Conservation (phyloP, 2,113 vertebrate genomes). For the Pyrgilauda ruficollis region DNA sequence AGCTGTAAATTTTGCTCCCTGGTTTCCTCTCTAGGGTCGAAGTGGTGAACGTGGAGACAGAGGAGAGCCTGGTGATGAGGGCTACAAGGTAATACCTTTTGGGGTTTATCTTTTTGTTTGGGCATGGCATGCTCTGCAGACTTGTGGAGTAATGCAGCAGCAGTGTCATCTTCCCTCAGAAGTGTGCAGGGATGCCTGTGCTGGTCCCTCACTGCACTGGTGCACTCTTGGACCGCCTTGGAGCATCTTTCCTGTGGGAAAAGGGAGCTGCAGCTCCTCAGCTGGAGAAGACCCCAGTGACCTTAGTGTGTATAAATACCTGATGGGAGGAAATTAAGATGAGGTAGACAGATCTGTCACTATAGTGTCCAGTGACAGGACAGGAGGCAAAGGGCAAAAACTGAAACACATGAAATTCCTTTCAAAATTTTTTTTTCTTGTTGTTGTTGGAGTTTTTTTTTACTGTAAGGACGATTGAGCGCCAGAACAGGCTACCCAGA, state of each 20-base stretch:
- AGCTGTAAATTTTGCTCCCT: neutral
- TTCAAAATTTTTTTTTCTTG: neutral
- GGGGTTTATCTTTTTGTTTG: neutral
- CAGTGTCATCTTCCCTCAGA: neutral
- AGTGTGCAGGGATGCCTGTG: neutral
- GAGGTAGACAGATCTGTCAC: neutral
- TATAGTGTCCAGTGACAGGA: neutral
- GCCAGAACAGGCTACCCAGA: too few species aligned
- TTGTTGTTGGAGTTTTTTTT: neutral
- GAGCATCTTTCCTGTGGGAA: neutral
- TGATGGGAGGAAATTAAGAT: neutral
- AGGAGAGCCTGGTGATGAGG: constrained; percentile 87
- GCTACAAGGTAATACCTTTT: constrained; percentile 85
- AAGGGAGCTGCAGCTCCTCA: neutral
- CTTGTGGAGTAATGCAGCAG: neutral
- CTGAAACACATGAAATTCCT: neutral
- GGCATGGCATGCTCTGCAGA: neutral
- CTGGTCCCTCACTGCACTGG: neutral
- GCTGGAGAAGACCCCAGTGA: neutral
- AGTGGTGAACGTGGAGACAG: constrained; percentile 86
- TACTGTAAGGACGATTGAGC: neutral
- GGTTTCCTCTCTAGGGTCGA: constrained; percentile 78
- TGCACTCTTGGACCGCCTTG: neutral
- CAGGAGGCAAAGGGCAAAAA: neutral
- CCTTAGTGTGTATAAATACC: neutral